phyloP scores from a whole-genome alignment of 2,797 vertebrate genomes.

The Tokudaia tokunoshimensis region DNA sequence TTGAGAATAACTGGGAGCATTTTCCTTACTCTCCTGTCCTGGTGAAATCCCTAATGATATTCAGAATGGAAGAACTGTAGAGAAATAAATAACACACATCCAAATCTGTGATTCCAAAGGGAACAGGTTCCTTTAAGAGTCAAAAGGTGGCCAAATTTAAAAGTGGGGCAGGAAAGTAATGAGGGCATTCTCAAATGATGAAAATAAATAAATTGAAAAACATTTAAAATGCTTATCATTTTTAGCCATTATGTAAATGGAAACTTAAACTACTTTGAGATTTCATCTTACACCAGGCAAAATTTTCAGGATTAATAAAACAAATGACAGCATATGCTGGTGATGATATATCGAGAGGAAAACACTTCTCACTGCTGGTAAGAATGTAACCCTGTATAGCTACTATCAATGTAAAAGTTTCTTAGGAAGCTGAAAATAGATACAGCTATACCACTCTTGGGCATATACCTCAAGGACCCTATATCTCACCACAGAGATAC shows the following conservation, averaged over 20 bases:
- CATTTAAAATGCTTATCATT: background rate
- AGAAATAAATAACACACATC: background rate
- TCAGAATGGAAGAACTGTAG: background rate
- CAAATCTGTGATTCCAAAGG: background rate
- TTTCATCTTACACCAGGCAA: background rate
- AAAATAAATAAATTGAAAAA: background rate
- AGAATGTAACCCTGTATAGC: background rate
- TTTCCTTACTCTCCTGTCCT: background rate
- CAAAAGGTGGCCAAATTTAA: background rate
- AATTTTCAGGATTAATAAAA: background rate
- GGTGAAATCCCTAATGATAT: background rate
- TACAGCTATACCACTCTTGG: background rate
- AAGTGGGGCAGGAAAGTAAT: background rate
- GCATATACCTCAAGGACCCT: background rate
- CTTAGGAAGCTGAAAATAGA: background rate
- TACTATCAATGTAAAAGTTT: background rate
- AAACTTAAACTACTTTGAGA: background rate
- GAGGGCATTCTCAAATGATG: background rate
- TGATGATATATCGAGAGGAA: too few species aligned
- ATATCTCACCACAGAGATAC: background rate
- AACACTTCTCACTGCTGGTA: background rate
- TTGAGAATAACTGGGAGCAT: constrained; percentile 1
- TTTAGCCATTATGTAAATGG: too few species aligned
- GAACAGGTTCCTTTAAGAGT: background rate
- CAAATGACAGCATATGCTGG: background rate